Base-by-base conservation (phyloP, 1,140 invertebrate species). In the Achatina immaculata region DNA sequence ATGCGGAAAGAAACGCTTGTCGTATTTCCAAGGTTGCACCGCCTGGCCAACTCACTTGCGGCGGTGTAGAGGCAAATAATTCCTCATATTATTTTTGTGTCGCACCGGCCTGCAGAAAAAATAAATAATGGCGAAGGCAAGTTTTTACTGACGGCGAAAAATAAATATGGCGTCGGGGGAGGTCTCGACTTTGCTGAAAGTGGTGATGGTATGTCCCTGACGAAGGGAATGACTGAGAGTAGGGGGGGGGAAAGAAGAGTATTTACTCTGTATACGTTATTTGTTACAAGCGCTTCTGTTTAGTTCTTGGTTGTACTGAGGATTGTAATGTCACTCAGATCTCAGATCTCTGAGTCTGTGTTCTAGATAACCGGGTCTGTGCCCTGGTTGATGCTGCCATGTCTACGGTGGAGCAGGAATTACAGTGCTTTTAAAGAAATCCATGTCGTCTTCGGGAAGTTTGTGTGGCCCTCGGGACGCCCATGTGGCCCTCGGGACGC, bases 21-120 rank as follows among this genome's bases (percentile, higher is more conserved):
- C 66, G 66, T 68, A 14, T 68, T 68, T 68, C 66, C 4, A 68
- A 68, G 31, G 9, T 68, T 68, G 14, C 66, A 69, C 14, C 16
- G 24, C 9, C 31, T n/a, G 14, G 4, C 14, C 11, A 11, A 36
- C 7, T 34, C 66, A 69, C 2, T 14, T 19, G 55, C 7, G 21
- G 21, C 55, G 55, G 55, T 58, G 55, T 58, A 58, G 55, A 24
- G 24, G 4, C 45, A 75, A 55, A 58, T 58, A 51, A 75, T 75
- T 75, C 73, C 73, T 42, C 28, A 34, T 55, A 51, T 58, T 75
- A 31, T 75, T 75, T 58, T 58, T 75, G n/a, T 58, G n/a, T 38
- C 73, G 45, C 73, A 16, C n/a, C 9, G 69, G 42, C 69, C 42
- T 72, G 40, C 43, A 40, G 69, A 28, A 42, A 43, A 72, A 72